Conservation (phyloP, 2,888 invertebrate genomes). For the Spatulosminthurus flaviceps region DNA sequence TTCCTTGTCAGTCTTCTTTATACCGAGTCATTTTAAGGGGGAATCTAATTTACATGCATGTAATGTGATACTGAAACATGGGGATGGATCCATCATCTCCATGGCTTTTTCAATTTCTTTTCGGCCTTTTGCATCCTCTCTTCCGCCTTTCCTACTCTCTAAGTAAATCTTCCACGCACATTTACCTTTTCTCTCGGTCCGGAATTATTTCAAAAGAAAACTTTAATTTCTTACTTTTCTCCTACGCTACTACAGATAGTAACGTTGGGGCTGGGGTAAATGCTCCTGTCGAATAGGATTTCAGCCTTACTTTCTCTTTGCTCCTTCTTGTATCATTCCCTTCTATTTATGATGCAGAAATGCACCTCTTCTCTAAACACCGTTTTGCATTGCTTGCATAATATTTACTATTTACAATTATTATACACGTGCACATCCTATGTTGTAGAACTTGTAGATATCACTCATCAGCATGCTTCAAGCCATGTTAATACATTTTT, state of each 20-base stretch:
- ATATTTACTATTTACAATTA: no score
- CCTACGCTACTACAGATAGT: neutral
- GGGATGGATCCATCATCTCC: conserved; percentile 41
- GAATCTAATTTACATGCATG: conserved; percentile 60
- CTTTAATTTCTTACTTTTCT: neutral
- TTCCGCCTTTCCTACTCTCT: conserved; percentile 13
- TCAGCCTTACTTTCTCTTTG: neutral
- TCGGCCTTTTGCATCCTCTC: neutral
- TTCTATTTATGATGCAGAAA: no score
- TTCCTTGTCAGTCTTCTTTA: conserved; percentile 37
- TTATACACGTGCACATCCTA: no score
- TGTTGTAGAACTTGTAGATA: no score
- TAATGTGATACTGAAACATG: conserved; percentile 44
- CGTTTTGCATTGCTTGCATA: no score
- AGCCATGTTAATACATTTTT: no score
- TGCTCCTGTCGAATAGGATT: neutral
- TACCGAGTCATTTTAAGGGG: conserved; percentile 48
- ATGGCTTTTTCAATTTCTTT: conserved; percentile 32
- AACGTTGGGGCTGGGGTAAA: neutral
- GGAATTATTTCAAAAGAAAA: conserved; percentile 11
- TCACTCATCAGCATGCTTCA: no score
- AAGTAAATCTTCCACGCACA: conserved; percentile 18
- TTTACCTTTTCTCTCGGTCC: neutral
- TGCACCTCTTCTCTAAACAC: no score
- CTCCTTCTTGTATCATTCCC: neutral